Evolutionary conservation across 2,888 invertebrate genomes (phyloP), one percentile per base, ranked within the genome.

Genomic region (Drosophila pseudotakahashii): DNA sequence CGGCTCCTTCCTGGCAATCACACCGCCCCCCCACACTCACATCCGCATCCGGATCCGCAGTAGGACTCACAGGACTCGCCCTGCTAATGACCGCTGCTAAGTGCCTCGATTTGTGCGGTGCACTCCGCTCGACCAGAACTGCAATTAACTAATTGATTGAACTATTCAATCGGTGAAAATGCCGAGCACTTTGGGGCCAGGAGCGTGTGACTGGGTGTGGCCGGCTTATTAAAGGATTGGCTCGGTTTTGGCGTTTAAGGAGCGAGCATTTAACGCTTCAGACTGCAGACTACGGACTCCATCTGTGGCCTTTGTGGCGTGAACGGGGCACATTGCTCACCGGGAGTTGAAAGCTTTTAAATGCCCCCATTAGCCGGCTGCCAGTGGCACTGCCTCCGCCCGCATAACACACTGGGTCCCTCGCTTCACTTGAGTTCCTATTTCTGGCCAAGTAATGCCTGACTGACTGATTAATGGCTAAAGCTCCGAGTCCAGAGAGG

Each of bases 121-220:
- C 75, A 67, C 72, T 74, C 71, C 77, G 63, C 66, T 77, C 72
- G 66, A 61, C 64, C 79, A 69, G 57, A 70, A 67, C 55, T 73
- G 82, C 82, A 82, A 82, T 82, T 82, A 82, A 85, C 82, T 88
- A 82, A 82, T 82, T 82, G 82, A 88, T 82, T 85, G 88, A 88
- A 87, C 88, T 87, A 81, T 88, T 82, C 82, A 88, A 82, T 82
- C 77, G 75, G 37, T 73, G 60, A 70, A 75, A 78, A 75, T 78
- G 81, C 81, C 76, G 67, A 58, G 53, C 66, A 64, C 55, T 63
- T 59, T 58, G 57, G 58, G 48, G 52, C 36, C 23, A 30, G 37
- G 7, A 34, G n/a, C 67, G 47, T 41, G 48, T 53, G 68, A 44
- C 30, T 66, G 81, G 81, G 81, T 70, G 81, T 87, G 87, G 68